phyloP scores from a whole-genome alignment of 2,888 invertebrate genomes.

The Temnothorax ravouxi region DNA sequence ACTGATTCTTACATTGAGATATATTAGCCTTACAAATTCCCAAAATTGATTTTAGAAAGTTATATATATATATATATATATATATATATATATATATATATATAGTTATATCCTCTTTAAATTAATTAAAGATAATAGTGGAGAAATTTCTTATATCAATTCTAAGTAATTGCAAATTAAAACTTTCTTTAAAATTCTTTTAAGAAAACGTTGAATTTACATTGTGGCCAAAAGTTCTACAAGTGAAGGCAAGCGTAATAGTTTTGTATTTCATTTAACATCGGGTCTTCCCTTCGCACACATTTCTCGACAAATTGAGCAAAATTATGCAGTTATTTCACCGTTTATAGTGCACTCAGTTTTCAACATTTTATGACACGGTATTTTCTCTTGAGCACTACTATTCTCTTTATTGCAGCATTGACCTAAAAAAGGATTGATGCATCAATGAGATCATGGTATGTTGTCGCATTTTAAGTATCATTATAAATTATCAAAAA shows the following conservation, averaged over 20 bases:
- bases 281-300: not conserved
- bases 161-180: conserved; percentile 4
- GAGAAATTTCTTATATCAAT: not conserved
- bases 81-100: not conserved
- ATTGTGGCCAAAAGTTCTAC: not conserved
- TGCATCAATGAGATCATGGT: not conserved
- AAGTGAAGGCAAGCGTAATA: conserved; percentile 15
- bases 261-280: not conserved
- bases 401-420: not conserved
- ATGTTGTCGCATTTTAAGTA: not conserved
- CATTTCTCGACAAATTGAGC: not conserved
- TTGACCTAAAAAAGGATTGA: not conserved
- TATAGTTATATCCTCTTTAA: not conserved
- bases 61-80: not conserved
- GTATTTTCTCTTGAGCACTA: not conserved
- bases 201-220: not conserved
- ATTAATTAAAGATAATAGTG: conserved; percentile 16
- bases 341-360: not conserved
- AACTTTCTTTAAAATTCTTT: not conserved
- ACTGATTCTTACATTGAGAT: not conserved
- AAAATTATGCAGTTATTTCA: conserved; percentile 15
- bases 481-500: not conserved
- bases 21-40: not conserved
- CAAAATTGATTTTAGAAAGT: not conserved
- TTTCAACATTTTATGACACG: conserved; percentile 8